Evolutionary conservation across 2,888 invertebrate species (phyloP), one percentile per base, ranked within the genome.

Genomic region (Agelastica alni): DNA sequence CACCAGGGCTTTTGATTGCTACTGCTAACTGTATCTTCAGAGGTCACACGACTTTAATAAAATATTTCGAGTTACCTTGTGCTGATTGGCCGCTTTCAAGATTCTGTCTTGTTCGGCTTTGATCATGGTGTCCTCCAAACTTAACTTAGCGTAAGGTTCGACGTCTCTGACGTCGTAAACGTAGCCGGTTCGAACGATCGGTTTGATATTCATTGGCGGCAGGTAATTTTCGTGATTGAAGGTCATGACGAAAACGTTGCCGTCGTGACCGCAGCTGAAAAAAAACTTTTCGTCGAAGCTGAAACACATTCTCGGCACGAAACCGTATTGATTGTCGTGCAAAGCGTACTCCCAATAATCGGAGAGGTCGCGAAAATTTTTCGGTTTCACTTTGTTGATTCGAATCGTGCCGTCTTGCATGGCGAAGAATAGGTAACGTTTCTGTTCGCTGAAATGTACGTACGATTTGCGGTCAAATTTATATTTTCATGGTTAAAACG

Each of bases 271-370:
- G 64, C 86, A 82, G 0, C 86, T 71, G 53, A 77, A 76, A 49
- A 77, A 77, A 70, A 75, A 83, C 77, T 75, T 79, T 62, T 81
- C 78, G 72, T 89, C 84, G 47, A 76, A 77, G 66, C 85, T 87
- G 57, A 86, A 81, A 52, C 83, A 80, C 48, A 92, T 77, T 52
- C 80, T 79, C 0, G 85, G 82, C 20, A 92, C 81, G 9, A 77
- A 78, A 4, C 91, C 91, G 18, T 86, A 85, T 51, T 82, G 81
- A 36, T 82, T 81, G 70, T 91, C 89, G 69, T 93, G 92, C 87
- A 91, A 88, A 1, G 87, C 79, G 26, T 89, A 75, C 30, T 80
- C 78, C 78, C 86, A 88, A 66, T 84, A 87, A 67, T 91, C 86
- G 0, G 79, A 75, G 2, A 85, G 73, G 71, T 86, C 81, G 3